Conservation (phyloP, 1,140 invertebrate species). For the Drosophila punjabiensis region DNA sequence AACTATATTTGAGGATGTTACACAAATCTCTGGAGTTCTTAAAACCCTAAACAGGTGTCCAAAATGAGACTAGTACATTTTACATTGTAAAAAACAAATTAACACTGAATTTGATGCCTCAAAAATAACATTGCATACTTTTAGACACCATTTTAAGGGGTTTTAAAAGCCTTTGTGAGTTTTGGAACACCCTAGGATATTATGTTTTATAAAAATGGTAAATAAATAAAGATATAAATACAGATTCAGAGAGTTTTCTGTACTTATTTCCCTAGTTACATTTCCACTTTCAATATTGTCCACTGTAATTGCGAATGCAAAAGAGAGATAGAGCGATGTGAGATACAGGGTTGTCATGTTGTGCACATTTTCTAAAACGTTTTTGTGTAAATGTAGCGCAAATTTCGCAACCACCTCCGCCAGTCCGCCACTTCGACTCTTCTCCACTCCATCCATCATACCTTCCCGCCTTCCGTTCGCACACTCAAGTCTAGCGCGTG, state of each 20-base stretch:
- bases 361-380: slow-evolving; percentile 78
- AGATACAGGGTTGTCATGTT: slow-evolving; percentile 57
- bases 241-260: background rate
- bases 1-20: too few relatives aligned
- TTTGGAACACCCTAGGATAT: too few relatives aligned
- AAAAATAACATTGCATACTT: too few relatives aligned
- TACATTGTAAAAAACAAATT: too few relatives aligned
- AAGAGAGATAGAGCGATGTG: background rate
- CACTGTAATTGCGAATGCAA: slow-evolving; percentile 53
- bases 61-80: too few relatives aligned
- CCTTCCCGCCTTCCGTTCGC: slow-evolving; percentile 2
- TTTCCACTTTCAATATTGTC: background rate
- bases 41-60: too few relatives aligned
- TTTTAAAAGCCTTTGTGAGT: too few relatives aligned
- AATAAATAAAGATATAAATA: too few relatives aligned
- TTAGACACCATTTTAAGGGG: too few relatives aligned
- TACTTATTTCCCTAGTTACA: background rate
- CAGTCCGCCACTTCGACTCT: background rate
- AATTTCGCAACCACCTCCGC: slow-evolving; percentile 44
- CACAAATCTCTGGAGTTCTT: too few relatives aligned
- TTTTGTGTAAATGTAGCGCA: slow-evolving; percentile 80
- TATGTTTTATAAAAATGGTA: too few relatives aligned
- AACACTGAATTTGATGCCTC: too few relatives aligned
- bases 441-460: background rate
- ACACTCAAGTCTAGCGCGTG: slow-evolving; percentile 59